Conservation (phyloP, 2,113 vertebrate genomes). For the Microtus oregoni region DNA sequence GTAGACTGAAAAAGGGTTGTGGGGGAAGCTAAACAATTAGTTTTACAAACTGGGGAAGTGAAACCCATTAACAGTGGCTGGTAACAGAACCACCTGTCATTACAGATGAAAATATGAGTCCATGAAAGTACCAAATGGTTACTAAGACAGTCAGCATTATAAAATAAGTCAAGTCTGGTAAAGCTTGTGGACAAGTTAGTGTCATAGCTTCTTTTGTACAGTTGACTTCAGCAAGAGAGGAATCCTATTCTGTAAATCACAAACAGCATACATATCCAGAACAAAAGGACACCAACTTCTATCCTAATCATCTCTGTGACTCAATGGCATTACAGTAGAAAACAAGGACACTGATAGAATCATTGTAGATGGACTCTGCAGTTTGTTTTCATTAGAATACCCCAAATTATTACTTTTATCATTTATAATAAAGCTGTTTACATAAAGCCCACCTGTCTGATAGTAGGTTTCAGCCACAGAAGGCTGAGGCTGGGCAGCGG, state of each 20-base stretch:
- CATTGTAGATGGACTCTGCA: neutral
- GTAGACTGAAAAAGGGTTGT: neutral
- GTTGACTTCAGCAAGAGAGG: neutral
- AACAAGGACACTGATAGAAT: neutral
- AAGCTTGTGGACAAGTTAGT: neutral
- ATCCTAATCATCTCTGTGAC: neutral
- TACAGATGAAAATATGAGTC: conserved; percentile 11
- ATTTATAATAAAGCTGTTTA: neutral
- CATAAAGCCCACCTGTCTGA: conserved; percentile 91
- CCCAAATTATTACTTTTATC: neutral
- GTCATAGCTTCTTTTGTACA: neutral
- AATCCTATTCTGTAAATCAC: neutral
- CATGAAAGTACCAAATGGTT: neutral
- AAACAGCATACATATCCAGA: neutral
- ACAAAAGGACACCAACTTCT: conserved; percentile 20
- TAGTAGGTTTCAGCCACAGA: conserved; percentile 98
- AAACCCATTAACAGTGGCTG: neutral
- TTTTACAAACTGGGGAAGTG: neutral
- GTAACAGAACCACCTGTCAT: conserved; percentile 33
- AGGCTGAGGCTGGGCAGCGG: conserved; percentile 94
- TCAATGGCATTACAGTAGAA: neutral
- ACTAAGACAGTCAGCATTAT: neutral
- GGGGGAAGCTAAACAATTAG: neutral
- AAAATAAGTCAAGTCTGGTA: conserved; percentile 9
- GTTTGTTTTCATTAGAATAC: conserved; percentile 32